Percentiles rank a stretch among this genome's conserved stretches.
Evolutionary conservation across 2,888 invertebrate genomes (phyloP).

Genomic region (Allolobophora icterica): DNA sequence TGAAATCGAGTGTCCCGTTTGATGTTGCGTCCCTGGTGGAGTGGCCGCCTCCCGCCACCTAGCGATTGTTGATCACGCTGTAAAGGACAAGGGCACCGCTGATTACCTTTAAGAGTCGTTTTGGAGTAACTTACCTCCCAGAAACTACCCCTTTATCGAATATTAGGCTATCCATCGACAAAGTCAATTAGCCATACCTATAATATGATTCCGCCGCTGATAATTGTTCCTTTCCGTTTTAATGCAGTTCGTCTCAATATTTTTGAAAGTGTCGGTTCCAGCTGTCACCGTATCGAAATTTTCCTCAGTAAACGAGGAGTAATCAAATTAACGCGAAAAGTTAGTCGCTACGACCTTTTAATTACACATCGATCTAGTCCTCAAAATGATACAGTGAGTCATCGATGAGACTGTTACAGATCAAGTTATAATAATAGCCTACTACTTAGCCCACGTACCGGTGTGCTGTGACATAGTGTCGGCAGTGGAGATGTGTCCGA

Average conservation of each 20-base stretch:
- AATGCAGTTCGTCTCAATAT: too few species aligned
- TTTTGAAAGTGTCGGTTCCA: not conserved
- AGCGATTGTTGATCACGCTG: not conserved
- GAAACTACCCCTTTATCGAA: too few species aligned
- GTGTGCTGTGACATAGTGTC: too few species aligned
- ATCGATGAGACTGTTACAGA: not conserved
- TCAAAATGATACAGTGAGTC: not conserved
- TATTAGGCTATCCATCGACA: too few species aligned
- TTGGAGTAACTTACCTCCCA: too few species aligned
- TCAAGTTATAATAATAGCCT: too few species aligned
- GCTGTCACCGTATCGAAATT: not conserved
- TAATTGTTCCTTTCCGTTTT: not conserved
- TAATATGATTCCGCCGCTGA: not conserved
- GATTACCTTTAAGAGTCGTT: too few species aligned
- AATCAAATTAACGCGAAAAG: not conserved
- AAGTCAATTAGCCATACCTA: not conserved
- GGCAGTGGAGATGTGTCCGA: too few species aligned
- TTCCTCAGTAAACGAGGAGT: not conserved
- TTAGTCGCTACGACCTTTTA: not conserved
- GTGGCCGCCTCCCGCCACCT: not conserved
- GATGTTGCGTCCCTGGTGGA: not conserved
- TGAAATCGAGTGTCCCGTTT: not conserved
- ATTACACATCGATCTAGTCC: not conserved
- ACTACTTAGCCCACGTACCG: not conserved
- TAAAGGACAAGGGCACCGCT: too few species aligned